Evolutionary conservation across 2,113 vertebrate species (phyloP).

Genomic region (Leptobrachium ailaonicum): DNA sequence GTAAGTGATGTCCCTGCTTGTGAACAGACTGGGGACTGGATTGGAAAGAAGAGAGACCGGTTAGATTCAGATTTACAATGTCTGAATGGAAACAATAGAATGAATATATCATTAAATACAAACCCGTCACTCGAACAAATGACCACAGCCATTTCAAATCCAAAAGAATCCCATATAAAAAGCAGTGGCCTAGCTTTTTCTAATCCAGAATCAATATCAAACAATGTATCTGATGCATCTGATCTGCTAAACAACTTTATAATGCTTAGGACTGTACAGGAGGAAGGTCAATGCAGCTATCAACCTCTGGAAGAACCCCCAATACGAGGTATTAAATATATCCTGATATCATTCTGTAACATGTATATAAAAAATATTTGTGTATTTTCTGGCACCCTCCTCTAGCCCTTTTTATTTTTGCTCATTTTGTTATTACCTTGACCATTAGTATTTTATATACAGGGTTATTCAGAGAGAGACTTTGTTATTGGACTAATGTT

Average conservation of each 20-base stretch:
- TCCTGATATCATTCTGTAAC: too few relatives aligned
- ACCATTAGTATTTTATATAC: too few relatives aligned
- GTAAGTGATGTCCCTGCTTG: neutral
- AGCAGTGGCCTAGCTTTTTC: neutral
- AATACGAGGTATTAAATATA: constrained; percentile 56
- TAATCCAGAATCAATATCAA: constrained; percentile 10
- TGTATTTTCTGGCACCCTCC: too few relatives aligned
- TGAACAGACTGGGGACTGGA: neutral
- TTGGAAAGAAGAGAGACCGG: neutral
- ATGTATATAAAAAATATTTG: too few relatives aligned
- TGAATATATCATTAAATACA: neutral
- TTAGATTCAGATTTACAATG: too few relatives aligned
- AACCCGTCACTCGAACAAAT: neutral
- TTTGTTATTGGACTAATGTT: too few relatives aligned
- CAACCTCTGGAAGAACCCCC: constrained; percentile 34
- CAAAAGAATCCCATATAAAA: neutral
- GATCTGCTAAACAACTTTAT: constrained; percentile 71
- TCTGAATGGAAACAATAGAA: neutral
- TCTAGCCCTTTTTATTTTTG: too few relatives aligned
- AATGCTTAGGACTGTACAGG: constrained; percentile 65
- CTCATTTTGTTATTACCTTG: too few relatives aligned
- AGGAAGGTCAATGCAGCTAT: constrained; percentile 11
- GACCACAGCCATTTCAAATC: neutral
- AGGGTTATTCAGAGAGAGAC: too few relatives aligned
- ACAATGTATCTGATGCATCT: constrained; percentile 58